A percentile compares a stretch with the other conserved stretches of the same genome.
phyloP scores from a whole-genome alignment of 2,797 vertebrate species.

The Acipenser ruthenus region DNA sequence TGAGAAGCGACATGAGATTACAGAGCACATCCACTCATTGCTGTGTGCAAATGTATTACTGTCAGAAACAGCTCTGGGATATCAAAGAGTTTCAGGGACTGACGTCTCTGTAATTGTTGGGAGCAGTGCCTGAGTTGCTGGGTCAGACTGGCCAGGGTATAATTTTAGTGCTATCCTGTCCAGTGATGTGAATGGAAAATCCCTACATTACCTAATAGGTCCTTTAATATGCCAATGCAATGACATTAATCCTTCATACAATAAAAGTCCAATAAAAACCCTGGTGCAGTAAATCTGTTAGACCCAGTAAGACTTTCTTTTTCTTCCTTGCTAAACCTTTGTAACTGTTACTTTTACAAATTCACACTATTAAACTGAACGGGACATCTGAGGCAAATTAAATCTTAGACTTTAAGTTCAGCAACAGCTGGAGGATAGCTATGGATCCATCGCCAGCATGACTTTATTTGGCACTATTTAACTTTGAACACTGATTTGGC shows the following conservation, averaged over 20 bases:
- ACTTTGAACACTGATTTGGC: too few species aligned
- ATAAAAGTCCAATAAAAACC: not conserved
- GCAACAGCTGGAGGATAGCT: constrained; percentile 27
- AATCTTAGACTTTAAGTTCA: constrained; percentile 38
- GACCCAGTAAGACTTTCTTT: constrained; percentile 13
- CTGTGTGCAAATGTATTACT: constrained; percentile 3
- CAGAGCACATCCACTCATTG: not conserved
- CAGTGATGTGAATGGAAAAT: too few species aligned
- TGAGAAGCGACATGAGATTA: not conserved
- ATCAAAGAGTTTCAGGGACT: too few species aligned
- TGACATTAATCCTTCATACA: too few species aligned
- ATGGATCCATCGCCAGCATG: too few species aligned
- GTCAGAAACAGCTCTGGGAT: not conserved
- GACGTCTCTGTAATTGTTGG: not conserved
- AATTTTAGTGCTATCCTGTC: too few species aligned
- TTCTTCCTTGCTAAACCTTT: constrained; percentile 21
- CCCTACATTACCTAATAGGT: too few species aligned
- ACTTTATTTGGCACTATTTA: too few species aligned
- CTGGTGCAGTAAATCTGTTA: constrained; percentile 11
- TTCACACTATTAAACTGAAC: constrained; percentile 41
- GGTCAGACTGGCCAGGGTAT: too few species aligned
- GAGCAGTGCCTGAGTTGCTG: too few species aligned
- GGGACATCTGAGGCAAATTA: constrained; percentile 36
- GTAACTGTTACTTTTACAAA: constrained; percentile 39
- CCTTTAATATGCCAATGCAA: too few species aligned